phyloP scores from a whole-genome alignment of 2,797 vertebrate genomes.

The Typhlichthys subterraneus region DNA sequence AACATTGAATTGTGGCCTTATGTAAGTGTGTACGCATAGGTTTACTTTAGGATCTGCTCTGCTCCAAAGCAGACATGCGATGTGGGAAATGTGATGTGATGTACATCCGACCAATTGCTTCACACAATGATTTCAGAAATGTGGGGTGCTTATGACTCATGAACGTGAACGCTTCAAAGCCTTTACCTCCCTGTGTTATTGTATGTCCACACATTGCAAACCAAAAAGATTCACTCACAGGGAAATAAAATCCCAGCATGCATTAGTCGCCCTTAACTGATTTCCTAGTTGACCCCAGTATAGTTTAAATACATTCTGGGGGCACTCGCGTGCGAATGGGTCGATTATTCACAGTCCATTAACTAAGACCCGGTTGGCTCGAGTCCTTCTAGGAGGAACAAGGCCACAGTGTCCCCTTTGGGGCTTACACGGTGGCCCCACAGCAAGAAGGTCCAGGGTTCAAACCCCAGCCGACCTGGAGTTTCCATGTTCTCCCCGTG shows the following conservation, averaged over 20 bases:
- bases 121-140: slow-evolving; percentile 2
- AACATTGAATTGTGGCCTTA: too few relatives aligned
- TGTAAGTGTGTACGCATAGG: background rate
- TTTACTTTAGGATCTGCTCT: background rate
- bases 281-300: slow-evolving; percentile 22
- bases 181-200: background rate
- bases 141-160: background rate
- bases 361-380: slow-evolving; percentile 6
- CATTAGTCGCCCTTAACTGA: slow-evolving; percentile 46
- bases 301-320: slow-evolving; percentile 8
- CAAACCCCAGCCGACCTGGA: too few relatives aligned
- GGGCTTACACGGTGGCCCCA: too few relatives aligned
- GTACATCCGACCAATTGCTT: background rate
- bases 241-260: slow-evolving; percentile 13
- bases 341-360: slow-evolving; percentile 8
- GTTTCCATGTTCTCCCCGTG: too few relatives aligned
- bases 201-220: slow-evolving; percentile 21
- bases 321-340: background rate
- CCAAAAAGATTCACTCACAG: slow-evolving; percentile 42
- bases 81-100: background rate
- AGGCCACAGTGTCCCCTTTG: slow-evolving; percentile 6
- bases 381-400: slow-evolving; percentile 16
- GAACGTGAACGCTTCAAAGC: slow-evolving; percentile 5
- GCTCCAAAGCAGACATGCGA: background rate
- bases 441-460: too few relatives aligned